Evolutionary conservation across 2,797 vertebrate species (phyloP), one percentile per base, ranked within the genome.

Genomic region (Acomys russatus): DNA sequence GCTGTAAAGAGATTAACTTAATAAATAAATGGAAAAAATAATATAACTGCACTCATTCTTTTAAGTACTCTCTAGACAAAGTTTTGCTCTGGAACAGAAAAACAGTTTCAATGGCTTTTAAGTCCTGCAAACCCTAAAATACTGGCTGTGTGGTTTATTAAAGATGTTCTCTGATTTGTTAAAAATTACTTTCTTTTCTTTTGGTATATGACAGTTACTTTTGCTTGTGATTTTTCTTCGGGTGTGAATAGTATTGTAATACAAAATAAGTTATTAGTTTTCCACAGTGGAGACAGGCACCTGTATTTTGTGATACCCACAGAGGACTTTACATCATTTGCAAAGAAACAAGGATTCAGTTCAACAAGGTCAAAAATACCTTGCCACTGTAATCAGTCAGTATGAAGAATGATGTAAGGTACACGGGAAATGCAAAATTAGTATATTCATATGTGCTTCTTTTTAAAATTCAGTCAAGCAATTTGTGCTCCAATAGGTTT

Each of bases 401-500:
- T 0, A 56, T 79, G 85, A 73, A 97, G 23, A 92, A 96, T 38
- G 63, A 28, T 38, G 5, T 89, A 95, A 93, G 71, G 14, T 70
- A 85, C 44, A 11, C 79, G 11, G 54, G 66, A 93, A 95, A 30
- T 6, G 30, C 96, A 95, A 97, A 98, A 96, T 90, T 97, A 98
- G 97, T 98, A 94, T 94, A 97, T 98, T 94, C 71, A 35, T 97
- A 88, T 38, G 0, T 97, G 92, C 96, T 95, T 96, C 85, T 94
- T 97, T 95, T 97, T 97, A 97, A 97, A 97, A 96, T 91, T 94
- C 89, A 96, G 95, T 97, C 96, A 97, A 97, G 77, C 82, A 91
- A 94, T 97, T 98, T 97, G 96, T 98, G 94, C 90, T 98, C 97
- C 96, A 97, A 94, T 97, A 97, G 94, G 78, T 97, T 98, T 98